These are phyloP conservation scores for Mormyrus lacerda DNA, from an alignment of 2,113 vertebrate species.

Conservation along the genomic window DNA sequence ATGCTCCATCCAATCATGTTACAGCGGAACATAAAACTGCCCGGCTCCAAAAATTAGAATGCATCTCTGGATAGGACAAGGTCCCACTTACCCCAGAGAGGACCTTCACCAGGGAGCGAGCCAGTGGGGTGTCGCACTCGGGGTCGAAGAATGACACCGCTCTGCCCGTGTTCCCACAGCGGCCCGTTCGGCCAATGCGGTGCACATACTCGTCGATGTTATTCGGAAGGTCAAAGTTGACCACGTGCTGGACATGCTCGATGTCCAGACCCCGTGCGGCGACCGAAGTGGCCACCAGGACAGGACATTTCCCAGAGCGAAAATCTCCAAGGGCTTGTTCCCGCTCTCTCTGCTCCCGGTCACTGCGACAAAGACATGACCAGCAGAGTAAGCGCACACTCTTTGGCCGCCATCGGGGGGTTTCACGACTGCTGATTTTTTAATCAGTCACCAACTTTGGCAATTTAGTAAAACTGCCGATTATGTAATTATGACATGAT, in stretches of 20 bases:
- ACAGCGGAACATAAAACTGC: not conserved
- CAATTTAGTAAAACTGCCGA: not conserved
- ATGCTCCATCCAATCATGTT: not conserved
- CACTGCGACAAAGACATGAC: constrained; percentile 49
- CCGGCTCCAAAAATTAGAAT: not conserved
- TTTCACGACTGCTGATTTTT: not conserved
- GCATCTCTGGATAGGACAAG: not conserved
- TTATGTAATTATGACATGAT: too few species aligned
- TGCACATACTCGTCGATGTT: constrained; percentile 89
- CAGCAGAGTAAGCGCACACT: not conserved
- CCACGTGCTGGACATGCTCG: constrained; percentile 85
- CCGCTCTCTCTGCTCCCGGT: constrained; percentile 81
- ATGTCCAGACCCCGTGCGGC: constrained; percentile 90
- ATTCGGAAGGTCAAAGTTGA: constrained; percentile 86
- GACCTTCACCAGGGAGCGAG: constrained; percentile 69
- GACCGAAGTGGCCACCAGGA: constrained; percentile 89
- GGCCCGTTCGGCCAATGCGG: constrained; percentile 87
- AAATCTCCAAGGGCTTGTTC: constrained; percentile 80
- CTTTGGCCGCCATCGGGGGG: not conserved
- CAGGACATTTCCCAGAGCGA: constrained; percentile 72
- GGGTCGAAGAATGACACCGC: constrained; percentile 82
- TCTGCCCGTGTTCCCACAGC: constrained; percentile 83
- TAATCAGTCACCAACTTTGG: not conserved
- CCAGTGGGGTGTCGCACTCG: constrained; percentile 59
- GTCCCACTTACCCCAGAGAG: constrained; percentile 66